These are phyloP conservation scores for Ptychobarbus kaznakovi DNA, from an alignment of 2,797 vertebrate genomes.

Conservation along the genomic window DNA sequence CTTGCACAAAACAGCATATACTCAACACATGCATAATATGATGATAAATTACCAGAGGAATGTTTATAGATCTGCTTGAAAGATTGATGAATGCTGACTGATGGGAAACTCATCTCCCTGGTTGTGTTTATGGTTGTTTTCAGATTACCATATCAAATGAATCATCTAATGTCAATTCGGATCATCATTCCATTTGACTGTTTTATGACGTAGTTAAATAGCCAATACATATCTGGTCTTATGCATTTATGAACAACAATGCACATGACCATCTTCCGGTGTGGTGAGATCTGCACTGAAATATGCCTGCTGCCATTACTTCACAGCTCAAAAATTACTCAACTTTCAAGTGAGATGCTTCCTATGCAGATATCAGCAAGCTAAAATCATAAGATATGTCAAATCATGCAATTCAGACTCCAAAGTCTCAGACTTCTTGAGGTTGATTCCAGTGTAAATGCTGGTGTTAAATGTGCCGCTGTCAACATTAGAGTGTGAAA, in stretches of 20 bases:
- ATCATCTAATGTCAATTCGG: neutral
- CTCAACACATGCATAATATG: neutral
- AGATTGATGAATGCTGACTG: neutral
- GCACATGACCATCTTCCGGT: neutral
- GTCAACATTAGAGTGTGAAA: neutral
- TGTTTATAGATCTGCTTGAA: neutral
- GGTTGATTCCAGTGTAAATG: neutral
- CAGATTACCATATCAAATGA: slow-evolving; percentile 6
- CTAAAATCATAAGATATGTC: neutral
- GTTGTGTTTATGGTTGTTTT: slow-evolving; percentile 13
- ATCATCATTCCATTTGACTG: neutral
- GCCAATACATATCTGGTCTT: neutral
- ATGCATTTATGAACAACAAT: neutral
- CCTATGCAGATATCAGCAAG: neutral
- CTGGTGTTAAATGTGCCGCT: neutral
- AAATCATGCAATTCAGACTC: neutral
- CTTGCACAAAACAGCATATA: neutral
- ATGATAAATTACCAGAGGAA: slow-evolving; percentile 1
- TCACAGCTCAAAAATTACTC: neutral
- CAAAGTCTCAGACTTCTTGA: neutral
- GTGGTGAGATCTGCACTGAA: neutral
- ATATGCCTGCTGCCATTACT: neutral
- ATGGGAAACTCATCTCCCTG: neutral
- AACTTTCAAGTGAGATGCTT: neutral
- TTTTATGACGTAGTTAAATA: neutral